A percentile compares a stretch with the other conserved stretches of the same genome.
Conservation (phyloP, 2,888 invertebrate genomes). For the Diaphora mendica region DNA sequence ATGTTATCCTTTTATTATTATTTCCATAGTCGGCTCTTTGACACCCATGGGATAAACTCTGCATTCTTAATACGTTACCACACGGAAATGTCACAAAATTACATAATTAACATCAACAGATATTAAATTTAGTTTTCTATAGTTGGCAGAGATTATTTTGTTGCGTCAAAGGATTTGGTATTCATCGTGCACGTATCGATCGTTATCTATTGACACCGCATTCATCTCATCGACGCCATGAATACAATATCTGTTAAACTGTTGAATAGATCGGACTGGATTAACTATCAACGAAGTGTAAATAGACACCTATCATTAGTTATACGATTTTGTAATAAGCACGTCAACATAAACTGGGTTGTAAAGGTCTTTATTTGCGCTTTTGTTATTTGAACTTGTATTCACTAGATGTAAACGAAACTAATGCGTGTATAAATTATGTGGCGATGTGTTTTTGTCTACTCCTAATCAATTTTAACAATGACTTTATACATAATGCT, state of each 20-base stretch:
- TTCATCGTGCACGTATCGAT: constrained; percentile 56
- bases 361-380: constrained; percentile 40
- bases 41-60: no score
- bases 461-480: not conserved
- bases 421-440: not conserved
- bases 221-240: constrained; percentile 54
- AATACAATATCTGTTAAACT: constrained; percentile 42
- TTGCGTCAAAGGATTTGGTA: constrained; percentile 63
- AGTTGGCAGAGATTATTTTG: constrained; percentile 59
- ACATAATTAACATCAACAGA: constrained; percentile 72
- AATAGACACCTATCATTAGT: constrained; percentile 72
- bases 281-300: constrained; percentile 57
- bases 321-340: constrained; percentile 55
- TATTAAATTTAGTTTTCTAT: constrained; percentile 72
- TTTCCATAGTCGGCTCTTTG: no score
- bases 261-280: constrained; percentile 53
- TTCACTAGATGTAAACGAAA: not conserved
- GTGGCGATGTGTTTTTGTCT: not conserved
- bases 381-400: constrained; percentile 15
- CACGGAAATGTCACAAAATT: constrained; percentile 57
- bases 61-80: no score
- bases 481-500: not conserved
- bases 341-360: constrained; percentile 39
- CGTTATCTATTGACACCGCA: constrained; percentile 60
- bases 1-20: no score